Percentiles rank a stretch among this genome's conserved stretches.
These are phyloP conservation scores for Akabosia matsudoensis DNA, from an alignment of 1,140 invertebrate species.

Conservation along the genomic window DNA sequence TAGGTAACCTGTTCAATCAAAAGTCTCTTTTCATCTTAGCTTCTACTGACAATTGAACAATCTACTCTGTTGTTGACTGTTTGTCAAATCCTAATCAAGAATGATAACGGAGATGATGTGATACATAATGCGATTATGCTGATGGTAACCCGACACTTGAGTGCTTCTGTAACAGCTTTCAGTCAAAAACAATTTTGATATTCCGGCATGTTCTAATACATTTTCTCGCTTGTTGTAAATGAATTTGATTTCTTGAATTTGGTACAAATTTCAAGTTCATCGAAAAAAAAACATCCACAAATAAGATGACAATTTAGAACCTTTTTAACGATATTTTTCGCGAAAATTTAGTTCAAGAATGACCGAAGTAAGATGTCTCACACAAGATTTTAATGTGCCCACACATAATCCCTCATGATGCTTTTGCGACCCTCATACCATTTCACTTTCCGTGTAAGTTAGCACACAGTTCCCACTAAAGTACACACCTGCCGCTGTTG, in stretches of 20 bases:
- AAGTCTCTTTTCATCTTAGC: background rate
- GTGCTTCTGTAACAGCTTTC: background rate
- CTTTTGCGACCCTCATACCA: background rate
- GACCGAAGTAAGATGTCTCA: conserved; percentile 11
- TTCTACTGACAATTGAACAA: too few species aligned
- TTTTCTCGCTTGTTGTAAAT: background rate
- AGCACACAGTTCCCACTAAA: too few species aligned
- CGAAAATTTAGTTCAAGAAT: background rate
- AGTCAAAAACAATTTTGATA: background rate
- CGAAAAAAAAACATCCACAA: background rate
- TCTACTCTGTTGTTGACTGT: too few species aligned
- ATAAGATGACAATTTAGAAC: background rate
- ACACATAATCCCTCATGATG: background rate
- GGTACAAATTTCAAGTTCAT: background rate
- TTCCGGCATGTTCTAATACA: background rate
- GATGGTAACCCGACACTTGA: background rate
- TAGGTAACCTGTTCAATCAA: background rate
- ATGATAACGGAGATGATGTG: too few species aligned
- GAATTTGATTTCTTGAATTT: background rate
- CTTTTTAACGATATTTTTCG: too few species aligned
- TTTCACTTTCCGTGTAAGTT: background rate
- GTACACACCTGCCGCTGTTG: too few species aligned
- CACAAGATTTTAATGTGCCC: background rate
- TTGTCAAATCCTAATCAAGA: too few species aligned
- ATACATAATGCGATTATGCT: too few species aligned